Evolutionary conservation across 2,113 vertebrate genomes (phyloP), one percentile per base, ranked within the genome.

Genomic region (Alethe diademata): DNA sequence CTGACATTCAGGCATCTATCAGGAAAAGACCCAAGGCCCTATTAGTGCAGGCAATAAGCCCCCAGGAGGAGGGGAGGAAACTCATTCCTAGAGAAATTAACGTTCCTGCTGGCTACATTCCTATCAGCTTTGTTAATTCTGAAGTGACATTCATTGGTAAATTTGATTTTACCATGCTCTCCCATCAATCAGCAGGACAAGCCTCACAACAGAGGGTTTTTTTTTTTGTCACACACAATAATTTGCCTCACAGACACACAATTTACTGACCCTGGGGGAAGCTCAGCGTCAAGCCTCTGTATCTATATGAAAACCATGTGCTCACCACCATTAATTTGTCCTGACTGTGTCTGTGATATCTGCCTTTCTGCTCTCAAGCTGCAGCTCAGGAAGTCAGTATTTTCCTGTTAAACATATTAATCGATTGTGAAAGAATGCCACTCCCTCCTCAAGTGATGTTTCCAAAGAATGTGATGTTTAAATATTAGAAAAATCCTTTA

Each of bases 61-160:
- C 87, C 54, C 35, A 94, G 96, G 94, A 96, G 95, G 91, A 91
- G 81, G 76, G 84, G 74, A 97, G 93, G 88, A 96, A 97, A 84
- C 78, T 70, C 60, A 56, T 95, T 90, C 84, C 57, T 69, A 92
- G 93, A 96, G 97, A 96, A 98, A 98, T 97, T 88, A 95, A 88
- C 58, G 69, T 75, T 97, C 91, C 86, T 96, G 53, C 81, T 93
- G 96, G 88, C 94, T 90, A 83, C 92, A 88, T 86, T 95, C 78
- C 81, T 93, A 78, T 92, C 93, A 96, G 95, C 92, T 97, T 96
- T 95, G 96, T 95, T 97, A 97, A 97, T 97, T 96, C 96, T 96
- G 83, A 74, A 97, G 86, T 82, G 97, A 97, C 97, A 91, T 96
- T 91, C 98, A 97, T 96, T 96, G 97, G 97, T 97, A 96, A 86